Evolutionary conservation across 2,888 invertebrate species (phyloP), one percentile per base, ranked within the genome.

Genomic region (Chrysolina oricalcia): DNA sequence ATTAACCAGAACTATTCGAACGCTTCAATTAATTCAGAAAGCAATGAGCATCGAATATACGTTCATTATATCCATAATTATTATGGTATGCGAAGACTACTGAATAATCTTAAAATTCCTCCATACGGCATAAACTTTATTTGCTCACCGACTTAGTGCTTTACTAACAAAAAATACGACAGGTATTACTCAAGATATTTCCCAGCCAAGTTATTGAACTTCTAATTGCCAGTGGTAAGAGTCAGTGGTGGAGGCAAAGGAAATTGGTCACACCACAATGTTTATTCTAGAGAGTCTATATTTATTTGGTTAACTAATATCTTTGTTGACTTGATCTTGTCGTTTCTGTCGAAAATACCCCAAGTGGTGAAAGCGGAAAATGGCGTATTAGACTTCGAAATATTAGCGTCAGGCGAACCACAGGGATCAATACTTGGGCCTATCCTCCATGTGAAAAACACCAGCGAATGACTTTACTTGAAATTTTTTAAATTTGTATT

Each of bases 101-200:
- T 56, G 21, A 56, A 68, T 40, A 41, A 68, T 68, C 41, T 56
- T 5, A 15, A 41, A 40, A 56, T 68, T 68, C 68, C 68, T 56
- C 21, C 15, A 56, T 68, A 68, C 19, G 53, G 67, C 46, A 53
- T 67, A 35, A n/a, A 67, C 53, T 17, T 21, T 68, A 41, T 56
- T 68, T 68, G 41, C 56, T 68, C 53, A 68, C 40, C 66, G 50
- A 53, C 40, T 66, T 66, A 56, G 68, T 35, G 50, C 40, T 56
- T 68, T 56, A 56, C 68, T 56, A 17, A 56, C 35, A 53, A 68
- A 68, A 68, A 68, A 11, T 35, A 5, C 41, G 46, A 2, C 17
- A 66, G 72, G 65, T 56, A 59, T 59, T 59, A 59, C 59, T 59
- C 13, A 59, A 59, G 59, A 59, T 27, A n/a, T 23, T 59, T 59